Percentiles rank a stretch among this genome's conserved stretches.
These are phyloP conservation scores for Eptatretus atami DNA, from an alignment of 2,797 vertebrate genomes.

Conservation along the genomic window DNA sequence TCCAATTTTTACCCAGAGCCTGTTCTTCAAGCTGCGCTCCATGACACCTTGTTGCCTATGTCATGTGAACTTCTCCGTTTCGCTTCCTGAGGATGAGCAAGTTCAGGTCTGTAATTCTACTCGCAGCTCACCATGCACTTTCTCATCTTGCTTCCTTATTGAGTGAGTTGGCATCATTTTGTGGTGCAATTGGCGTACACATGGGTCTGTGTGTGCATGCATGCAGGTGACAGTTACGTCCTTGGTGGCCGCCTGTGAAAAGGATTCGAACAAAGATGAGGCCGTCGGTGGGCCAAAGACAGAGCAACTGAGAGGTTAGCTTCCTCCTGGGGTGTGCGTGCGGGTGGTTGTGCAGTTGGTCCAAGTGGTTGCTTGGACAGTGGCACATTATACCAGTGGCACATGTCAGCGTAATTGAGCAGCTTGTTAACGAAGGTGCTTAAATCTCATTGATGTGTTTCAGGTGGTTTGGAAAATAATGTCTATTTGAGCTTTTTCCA, in stretches of 20 bases:
- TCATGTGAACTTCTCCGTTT: conserved; percentile 78
- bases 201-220: background rate
- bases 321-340: background rate
- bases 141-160: too few species aligned
- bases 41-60: conserved; percentile 92
- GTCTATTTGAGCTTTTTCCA: too few species aligned
- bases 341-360: background rate
- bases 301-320: conserved; percentile 34
- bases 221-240: conserved; percentile 68
- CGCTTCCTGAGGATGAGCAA: conserved; percentile 80
- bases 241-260: conserved; percentile 78
- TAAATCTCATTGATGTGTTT: too few species aligned
- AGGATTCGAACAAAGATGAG: conserved; percentile 40
- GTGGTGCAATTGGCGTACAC: too few species aligned
- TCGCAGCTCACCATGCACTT: too few species aligned
- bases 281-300: conserved; percentile 24
- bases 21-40: conserved; percentile 87
- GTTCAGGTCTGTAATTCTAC: conserved; percentile 32
- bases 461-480: too few species aligned
- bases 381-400: too few species aligned
- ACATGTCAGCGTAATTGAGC: too few species aligned
- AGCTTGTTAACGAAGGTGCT: too few species aligned
- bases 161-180: too few species aligned
- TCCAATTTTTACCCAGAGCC: conserved; percentile 22
- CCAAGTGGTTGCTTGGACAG: too few species aligned